Conservation (phyloP, 2,888 invertebrate species). For the Steromphala cineraria region DNA sequence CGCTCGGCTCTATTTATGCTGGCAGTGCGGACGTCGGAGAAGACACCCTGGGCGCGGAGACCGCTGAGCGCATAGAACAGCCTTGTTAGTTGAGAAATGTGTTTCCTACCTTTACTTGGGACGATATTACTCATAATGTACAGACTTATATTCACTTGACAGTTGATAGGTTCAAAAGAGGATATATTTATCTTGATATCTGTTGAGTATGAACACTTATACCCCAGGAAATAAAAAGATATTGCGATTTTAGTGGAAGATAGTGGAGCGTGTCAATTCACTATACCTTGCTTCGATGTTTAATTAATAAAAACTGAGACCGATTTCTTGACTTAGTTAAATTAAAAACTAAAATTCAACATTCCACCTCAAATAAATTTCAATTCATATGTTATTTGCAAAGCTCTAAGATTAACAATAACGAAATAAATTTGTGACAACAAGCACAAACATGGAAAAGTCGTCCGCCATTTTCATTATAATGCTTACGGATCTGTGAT, state of each 20-base stretch:
- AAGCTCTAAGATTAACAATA: neutral
- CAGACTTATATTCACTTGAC: neutral
- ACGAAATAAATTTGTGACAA: neutral
- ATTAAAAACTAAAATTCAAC: slow-evolving; percentile 9
- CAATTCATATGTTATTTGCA: neutral
- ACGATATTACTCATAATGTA: neutral
- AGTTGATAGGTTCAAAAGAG: neutral
- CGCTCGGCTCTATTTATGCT: slow-evolving; percentile 26
- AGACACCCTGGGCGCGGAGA: slow-evolving; percentile 42
- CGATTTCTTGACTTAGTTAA: neutral
- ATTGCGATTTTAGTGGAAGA: neutral
- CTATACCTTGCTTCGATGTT: neutral
- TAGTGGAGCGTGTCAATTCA: neutral
- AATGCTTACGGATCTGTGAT: neutral
- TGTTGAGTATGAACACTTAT: neutral
- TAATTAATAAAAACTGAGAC: neutral
- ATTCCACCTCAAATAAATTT: neutral
- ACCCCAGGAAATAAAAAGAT: neutral
- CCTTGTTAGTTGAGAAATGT: neutral
- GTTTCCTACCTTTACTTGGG: neutral
- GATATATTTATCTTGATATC: neutral
- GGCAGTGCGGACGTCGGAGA: slow-evolving; percentile 56
- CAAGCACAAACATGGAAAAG: slow-evolving; percentile 12
- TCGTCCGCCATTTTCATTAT: slow-evolving; percentile 17
- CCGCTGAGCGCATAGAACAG: slow-evolving; percentile 26